Base-by-base conservation (phyloP, 2,888 invertebrate genomes). In the Ormyrus labotus region DNA sequence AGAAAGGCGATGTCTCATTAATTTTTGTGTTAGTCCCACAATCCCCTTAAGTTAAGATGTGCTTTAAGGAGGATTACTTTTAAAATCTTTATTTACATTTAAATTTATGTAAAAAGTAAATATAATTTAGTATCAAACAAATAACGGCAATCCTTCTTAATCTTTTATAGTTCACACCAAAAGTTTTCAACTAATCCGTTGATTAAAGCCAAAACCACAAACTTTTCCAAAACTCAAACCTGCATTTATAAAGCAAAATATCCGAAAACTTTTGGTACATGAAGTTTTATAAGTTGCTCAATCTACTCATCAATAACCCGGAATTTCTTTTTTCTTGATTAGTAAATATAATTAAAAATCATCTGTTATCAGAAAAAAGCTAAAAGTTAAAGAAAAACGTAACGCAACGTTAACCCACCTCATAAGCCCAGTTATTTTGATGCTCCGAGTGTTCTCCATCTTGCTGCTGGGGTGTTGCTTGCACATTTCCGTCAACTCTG, bases 351-450 rank as follows among this genome's bases (percentile, higher is more conserved):
- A 75, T 50, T 10, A 19, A 11, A 58, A 69, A 61, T 60, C 11
- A 45, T 34, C 34, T 34, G 34, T 34, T 34, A 61, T 63, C 61
- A 9, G 45, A 67, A 6, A 47, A 10, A 8, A 70, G 74, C 60
- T 68, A 57, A 72, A 63, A 70, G 10, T 57, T 63, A 58, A 55
- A 51, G 67, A 74, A 73, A 70, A 48, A 45, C 19, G 34, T 34
- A 50, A 78, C 79, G 8, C 45, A 19, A 19, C 5, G 53, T 81
- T 47, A 82, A 82, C 85, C 83, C 87, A 91, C 91, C 91, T 91
- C 90, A 87, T 90, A 90, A 85, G 87, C 89, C 90, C 91, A 91
- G 72, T 88, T 88, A 64, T 86, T 88, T 64, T 88, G 87, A 70
- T 84, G 86, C 58, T 89, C 89, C n/a, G 85, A 81, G 61, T 85